Evolutionary conservation across 2,888 invertebrate species (phyloP).

Genomic region (Ophion ventricosus): DNA sequence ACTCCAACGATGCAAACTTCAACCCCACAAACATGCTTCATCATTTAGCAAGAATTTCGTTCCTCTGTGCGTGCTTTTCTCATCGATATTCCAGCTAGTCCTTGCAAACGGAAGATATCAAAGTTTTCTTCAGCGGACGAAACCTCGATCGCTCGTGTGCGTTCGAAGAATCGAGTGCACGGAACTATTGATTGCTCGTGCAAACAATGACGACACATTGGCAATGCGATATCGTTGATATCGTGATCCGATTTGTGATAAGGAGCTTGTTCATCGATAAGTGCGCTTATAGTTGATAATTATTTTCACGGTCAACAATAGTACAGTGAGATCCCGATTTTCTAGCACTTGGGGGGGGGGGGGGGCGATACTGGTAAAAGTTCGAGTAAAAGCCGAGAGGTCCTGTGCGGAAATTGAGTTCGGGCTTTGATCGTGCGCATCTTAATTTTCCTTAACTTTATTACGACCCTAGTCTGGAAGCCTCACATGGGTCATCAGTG

Average conservation of each 20-base stretch:
- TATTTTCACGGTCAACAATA: constrained; percentile 49
- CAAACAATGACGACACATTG: constrained; percentile 22
- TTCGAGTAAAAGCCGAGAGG: too few species aligned
- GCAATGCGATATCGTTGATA: constrained; percentile 36
- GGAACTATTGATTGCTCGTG: constrained; percentile 22
- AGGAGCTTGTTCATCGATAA: constrained; percentile 19
- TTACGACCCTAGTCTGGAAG: too few species aligned
- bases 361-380: too few species aligned
- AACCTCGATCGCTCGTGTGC: constrained; percentile 11
- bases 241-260: constrained; percentile 38
- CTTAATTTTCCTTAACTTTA: too few species aligned
- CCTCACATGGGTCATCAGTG: too few species aligned
- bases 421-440: too few species aligned
- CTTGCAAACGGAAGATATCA: neutral
- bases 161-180: neutral
- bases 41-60: neutral
- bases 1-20: neutral
- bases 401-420: too few species aligned
- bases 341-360: too few species aligned
- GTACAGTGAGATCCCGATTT: too few species aligned
- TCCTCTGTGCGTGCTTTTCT: neutral
- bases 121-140: constrained; percentile 5
- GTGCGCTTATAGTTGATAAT: neutral
- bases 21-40: neutral
- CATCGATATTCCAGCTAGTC: neutral